Conservation (phyloP, 2,888 invertebrate species). For the Caenorhabditis japonica region DNA sequence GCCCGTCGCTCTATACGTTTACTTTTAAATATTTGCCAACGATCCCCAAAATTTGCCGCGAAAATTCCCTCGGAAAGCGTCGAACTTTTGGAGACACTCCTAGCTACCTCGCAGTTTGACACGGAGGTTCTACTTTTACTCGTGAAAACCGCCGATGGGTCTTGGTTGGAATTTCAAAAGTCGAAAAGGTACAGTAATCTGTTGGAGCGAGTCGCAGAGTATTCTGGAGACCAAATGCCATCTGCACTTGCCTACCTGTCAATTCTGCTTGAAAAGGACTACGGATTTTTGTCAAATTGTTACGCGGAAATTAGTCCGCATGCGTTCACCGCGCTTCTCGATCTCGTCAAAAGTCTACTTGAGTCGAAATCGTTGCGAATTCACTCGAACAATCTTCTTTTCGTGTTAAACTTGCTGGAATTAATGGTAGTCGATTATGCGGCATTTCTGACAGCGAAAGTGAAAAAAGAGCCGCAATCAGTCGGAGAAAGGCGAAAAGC, state of each 20-base stretch:
- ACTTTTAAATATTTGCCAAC: conserved; percentile 31
- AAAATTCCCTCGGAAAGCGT: conserved; percentile 18
- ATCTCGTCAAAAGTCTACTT: conserved; percentile 15
- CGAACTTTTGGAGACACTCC: conserved; percentile 28
- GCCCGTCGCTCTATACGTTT: conserved; percentile 14
- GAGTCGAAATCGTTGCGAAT: conserved; percentile 10
- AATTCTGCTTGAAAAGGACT: conserved; percentile 55
- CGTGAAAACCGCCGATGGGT: conserved; percentile 26
- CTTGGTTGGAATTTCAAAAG: conserved; percentile 43
- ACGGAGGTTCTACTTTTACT: conserved; percentile 26
- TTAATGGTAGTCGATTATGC: conserved; percentile 25
- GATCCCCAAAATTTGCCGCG: conserved; percentile 23
- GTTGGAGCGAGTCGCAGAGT: conserved; percentile 12
- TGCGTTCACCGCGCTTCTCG: conserved; percentile 16
- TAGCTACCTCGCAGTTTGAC: background rate
- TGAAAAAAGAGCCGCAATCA: conserved; percentile 19
- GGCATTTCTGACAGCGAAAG: conserved; percentile 14
- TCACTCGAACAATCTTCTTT: conserved; percentile 39
- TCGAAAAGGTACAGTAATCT: conserved; percentile 24
- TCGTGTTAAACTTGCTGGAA: conserved; percentile 40
- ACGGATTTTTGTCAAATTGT: conserved; percentile 52
- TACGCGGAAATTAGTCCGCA: conserved; percentile 45
- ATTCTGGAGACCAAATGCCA: background rate
- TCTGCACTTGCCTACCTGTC: conserved; percentile 49
- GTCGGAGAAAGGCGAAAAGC: conserved; percentile 9